Conservation (phyloP, 1,140 invertebrate genomes). For the Pachyrhynchus sulphureomaculatus region DNA sequence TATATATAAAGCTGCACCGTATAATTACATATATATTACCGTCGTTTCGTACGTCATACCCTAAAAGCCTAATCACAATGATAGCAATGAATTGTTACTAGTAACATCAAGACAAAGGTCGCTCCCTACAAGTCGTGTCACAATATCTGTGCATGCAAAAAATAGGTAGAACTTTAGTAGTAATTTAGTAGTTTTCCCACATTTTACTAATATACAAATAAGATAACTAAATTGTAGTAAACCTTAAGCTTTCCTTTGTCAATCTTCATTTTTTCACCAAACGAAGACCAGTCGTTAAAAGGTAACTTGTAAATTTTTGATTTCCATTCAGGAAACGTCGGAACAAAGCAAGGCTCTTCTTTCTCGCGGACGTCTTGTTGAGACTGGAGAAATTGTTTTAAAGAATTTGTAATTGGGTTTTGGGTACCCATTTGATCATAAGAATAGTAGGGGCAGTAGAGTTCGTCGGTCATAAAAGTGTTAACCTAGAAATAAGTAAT, state of each 20-base stretch:
- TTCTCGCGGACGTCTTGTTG: slow-evolving; percentile 2
- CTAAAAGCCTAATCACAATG: too few relatives aligned
- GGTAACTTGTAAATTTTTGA: slow-evolving; percentile 28
- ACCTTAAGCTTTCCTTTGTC: slow-evolving; percentile 18
- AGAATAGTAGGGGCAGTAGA: background rate
- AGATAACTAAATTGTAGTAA: background rate
- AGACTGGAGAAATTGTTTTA: slow-evolving; percentile 11
- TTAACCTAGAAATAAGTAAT: slow-evolving; percentile 3
- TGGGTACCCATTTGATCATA: background rate
- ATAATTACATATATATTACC: too few relatives aligned
- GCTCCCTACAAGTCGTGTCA: too few relatives aligned
- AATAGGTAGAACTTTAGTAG: slow-evolving; percentile 19
- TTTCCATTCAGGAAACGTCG: slow-evolving; percentile 31
- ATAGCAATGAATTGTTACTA: too few relatives aligned
- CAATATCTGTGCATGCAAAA: too few relatives aligned
- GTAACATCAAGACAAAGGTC: too few relatives aligned
- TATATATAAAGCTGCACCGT: too few relatives aligned
- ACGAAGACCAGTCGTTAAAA: slow-evolving; percentile 24
- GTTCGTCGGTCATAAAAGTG: slow-evolving; percentile 19
- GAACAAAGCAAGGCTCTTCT: slow-evolving; percentile 3
- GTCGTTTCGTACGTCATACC: too few relatives aligned
- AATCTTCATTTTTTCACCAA: slow-evolving; percentile 14
- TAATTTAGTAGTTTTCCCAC: slow-evolving; percentile 22
- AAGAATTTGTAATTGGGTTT: slow-evolving; percentile 8
- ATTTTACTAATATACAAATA: slow-evolving; percentile 22